Evolutionary conservation across 2,797 vertebrate genomes (phyloP).

Genomic region (Enteromius afrohamiltoni): DNA sequence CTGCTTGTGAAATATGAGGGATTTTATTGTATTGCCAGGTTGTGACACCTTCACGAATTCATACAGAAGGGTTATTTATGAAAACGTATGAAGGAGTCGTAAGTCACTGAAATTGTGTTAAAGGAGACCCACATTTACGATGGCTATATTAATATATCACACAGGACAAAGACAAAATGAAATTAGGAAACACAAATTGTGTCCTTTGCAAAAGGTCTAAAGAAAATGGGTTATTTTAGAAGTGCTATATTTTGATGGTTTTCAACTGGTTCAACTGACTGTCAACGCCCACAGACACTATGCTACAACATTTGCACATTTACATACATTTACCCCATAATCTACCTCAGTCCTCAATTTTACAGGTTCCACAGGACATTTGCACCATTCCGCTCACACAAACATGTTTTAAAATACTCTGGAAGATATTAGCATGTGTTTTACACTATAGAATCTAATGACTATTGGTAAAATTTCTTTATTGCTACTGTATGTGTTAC

Average conservation of each 20-base stretch:
- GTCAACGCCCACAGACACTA: slow-evolving; percentile 74
- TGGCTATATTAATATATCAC: slow-evolving; percentile 81
- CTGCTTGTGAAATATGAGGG: slow-evolving; percentile 76
- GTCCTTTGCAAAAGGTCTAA: slow-evolving; percentile 77
- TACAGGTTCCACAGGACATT: slow-evolving; percentile 72
- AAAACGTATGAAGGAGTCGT: slow-evolving; percentile 79
- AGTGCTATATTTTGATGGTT: slow-evolving; percentile 71
- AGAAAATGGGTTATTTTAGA: slow-evolving; percentile 78
- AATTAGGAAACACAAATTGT: slow-evolving; percentile 79
- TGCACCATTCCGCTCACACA: slow-evolving; percentile 33
- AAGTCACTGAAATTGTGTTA: slow-evolving; percentile 81
- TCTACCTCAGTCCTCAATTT: slow-evolving; percentile 71
- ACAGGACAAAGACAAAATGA: slow-evolving; percentile 74
- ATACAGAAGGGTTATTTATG: slow-evolving; percentile 80
- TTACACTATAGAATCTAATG: slow-evolving; percentile 45
- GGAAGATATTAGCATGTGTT: not conserved
- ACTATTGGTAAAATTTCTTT: slow-evolving; percentile 12
- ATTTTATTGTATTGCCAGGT: slow-evolving; percentile 80
- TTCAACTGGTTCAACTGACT: slow-evolving; percentile 72
- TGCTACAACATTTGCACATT: slow-evolving; percentile 73
- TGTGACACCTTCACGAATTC: slow-evolving; percentile 83
- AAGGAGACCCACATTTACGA: slow-evolving; percentile 78
- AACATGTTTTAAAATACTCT: slow-evolving; percentile 35
- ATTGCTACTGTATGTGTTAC: not conserved
- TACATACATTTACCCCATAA: slow-evolving; percentile 68